Base-by-base conservation (phyloP, 2,113 vertebrate genomes). In the Caloenas nicobarica region DNA sequence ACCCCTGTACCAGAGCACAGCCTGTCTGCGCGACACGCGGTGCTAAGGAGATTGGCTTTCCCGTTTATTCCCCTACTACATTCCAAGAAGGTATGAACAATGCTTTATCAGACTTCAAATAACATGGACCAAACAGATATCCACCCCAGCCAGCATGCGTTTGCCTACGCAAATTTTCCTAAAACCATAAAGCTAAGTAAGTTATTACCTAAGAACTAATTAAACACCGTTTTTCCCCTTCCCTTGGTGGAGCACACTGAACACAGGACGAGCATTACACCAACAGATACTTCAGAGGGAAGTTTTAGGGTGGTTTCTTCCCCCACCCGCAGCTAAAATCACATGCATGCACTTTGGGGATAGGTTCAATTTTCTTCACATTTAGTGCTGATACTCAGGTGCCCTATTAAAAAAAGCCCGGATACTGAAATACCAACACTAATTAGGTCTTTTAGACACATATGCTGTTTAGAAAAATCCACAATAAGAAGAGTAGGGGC, bases 21-120 rank as follows among this genome's bases (percentile, higher is more conserved):
- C 72, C 91, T 56, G 92, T 68, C 92, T 91, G 86, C 28, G 73
- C 0, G 2, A 51, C 73, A 38, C 5, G 19, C 65, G 2, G 91
- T 38, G 70, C 93, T 71, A 78, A 93, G 81, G 57, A 95, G 94
- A 86, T 89, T 40, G 77, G 81, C 86, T 92, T 97, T 95, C 95
- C 77, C 70, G 4, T 91, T 94, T 84, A 90, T 93, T 93, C 83
- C 94, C 3, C 5, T 72, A 72, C 62, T 73, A 56, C 91, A 84
- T 95, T 92, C 95, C 94, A 96, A 92, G 94, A 78, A 96, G 83
- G 95, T 86, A 93, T 81, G 94, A 97, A 96, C 92, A 95, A 68
- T 81, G 86, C 92, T 96, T 78, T 70, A 78, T 80, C 81, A 33
- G 77, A 53, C 93, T 71, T 93, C 69, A 86, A 94, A 94, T 88